A percentile compares a stretch with the other conserved stretches of the same genome.
Conservation (phyloP, 2,797 vertebrate genomes). For the Sebastiscus albofasciatus region DNA sequence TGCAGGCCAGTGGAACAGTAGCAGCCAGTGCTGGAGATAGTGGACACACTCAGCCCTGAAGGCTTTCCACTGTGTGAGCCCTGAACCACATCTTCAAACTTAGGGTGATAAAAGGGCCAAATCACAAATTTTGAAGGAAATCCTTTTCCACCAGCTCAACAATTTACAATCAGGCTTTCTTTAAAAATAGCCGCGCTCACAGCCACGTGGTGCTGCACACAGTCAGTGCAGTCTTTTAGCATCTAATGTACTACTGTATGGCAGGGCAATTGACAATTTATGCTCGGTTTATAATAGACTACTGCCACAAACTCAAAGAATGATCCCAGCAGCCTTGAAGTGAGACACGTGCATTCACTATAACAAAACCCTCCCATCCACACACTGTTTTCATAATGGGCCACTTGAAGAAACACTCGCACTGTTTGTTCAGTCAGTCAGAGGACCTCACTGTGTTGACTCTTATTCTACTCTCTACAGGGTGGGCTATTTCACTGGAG, state of each 20-base stretch:
- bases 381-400: conserved; percentile 57
- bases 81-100: conserved; percentile 51
- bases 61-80: conserved; percentile 51
- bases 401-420: conserved; percentile 70
- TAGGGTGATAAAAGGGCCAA: conserved; percentile 43
- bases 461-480: conserved; percentile 68
- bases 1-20: conserved; percentile 60
- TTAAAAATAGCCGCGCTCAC: conserved; percentile 5
- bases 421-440: conserved; percentile 70
- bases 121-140: conserved; percentile 34
- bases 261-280: neutral
- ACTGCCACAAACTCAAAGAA: neutral
- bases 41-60: conserved; percentile 58
- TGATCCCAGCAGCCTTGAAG: conserved; percentile 12
- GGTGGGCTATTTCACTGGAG: conserved; percentile 65
- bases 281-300: neutral
- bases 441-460: conserved; percentile 62
- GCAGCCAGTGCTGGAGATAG: conserved; percentile 58
- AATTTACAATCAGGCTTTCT: conserved; percentile 44
- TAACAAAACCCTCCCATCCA: conserved; percentile 55
- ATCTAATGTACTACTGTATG: neutral
- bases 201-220: neutral
- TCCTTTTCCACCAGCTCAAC: conserved; percentile 2
- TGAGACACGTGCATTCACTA: neutral
- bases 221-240: neutral